Percentiles rank a stretch among this genome's conserved stretches.
Conservation (phyloP, 2,888 invertebrate species). For the Corbicula japonica region DNA sequence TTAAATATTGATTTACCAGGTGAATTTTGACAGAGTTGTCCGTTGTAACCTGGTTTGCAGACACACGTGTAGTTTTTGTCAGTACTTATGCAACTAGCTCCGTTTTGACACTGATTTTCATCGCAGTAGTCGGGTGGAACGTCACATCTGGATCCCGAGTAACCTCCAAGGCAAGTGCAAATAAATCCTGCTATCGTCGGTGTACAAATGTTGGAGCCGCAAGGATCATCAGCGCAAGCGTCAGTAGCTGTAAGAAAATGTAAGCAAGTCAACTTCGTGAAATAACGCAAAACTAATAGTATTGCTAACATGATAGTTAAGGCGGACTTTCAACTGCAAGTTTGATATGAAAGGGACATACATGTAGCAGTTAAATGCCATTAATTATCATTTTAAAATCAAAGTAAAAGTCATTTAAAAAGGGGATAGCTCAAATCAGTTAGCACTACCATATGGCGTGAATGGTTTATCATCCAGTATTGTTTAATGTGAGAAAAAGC, state of each 20-base stretch:
- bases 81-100: not conserved
- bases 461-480: not conserved
- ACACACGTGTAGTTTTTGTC: slow-evolving; percentile 2
- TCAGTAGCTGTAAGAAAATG: not conserved
- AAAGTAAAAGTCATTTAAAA: not conserved
- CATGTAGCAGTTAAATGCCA: not conserved
- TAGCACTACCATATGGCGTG: not conserved
- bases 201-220: slow-evolving; percentile 14
- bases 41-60: not conserved
- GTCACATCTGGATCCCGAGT: not conserved
- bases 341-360: not conserved
- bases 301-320: not conserved
- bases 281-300: not conserved
- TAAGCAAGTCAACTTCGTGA: not conserved
- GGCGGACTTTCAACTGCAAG: not conserved
- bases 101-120: slow-evolving; percentile 13
- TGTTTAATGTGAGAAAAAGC: not conserved
- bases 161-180: slow-evolving; percentile 12
- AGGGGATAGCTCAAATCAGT: not conserved
- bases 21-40: slow-evolving; percentile 2
- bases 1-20: no score
- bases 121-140: slow-evolving; percentile 11
- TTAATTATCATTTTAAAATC: not conserved
- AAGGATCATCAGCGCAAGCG: slow-evolving; percentile 3
- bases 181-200: not conserved